Evolutionary conservation across 2,888 invertebrate species (phyloP).

Genomic region (Apamea monoglypha): DNA sequence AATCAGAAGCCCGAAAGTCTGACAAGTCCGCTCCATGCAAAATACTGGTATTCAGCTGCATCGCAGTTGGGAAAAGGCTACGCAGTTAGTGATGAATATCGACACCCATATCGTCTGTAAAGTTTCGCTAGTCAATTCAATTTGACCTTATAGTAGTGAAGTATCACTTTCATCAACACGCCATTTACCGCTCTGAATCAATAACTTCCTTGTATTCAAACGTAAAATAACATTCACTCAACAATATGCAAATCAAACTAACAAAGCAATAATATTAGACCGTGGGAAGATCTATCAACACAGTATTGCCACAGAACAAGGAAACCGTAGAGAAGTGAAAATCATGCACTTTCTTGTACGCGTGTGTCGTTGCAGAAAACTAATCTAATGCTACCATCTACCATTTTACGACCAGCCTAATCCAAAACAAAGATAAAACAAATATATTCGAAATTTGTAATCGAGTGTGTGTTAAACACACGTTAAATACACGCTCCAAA

Average conservation of each 20-base stretch:
- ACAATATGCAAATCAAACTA: conserved; percentile 54
- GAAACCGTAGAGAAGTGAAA: background rate
- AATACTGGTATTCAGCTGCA: background rate
- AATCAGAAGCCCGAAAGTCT: background rate
- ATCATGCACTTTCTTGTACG: background rate
- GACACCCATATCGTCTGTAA: background rate
- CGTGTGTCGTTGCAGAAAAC: background rate
- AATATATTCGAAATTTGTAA: background rate
- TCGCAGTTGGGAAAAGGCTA: background rate
- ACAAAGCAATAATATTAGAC: conserved; percentile 43
- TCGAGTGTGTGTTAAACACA: background rate
- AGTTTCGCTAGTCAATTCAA: background rate
- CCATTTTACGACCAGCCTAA: background rate
- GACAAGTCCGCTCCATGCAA: background rate
- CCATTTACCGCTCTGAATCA: conserved; percentile 22
- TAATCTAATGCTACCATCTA: background rate
- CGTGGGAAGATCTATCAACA: conserved; percentile 60
- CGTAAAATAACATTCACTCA: conserved; percentile 28
- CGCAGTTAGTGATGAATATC: too few relatives aligned
- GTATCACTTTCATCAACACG: conserved; percentile 17
- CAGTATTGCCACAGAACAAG: conserved; percentile 18
- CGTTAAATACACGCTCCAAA: background rate
- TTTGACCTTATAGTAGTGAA: background rate
- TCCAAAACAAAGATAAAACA: background rate
- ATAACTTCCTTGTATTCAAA: conserved; percentile 25